Evolutionary conservation across 1,140 invertebrate genomes (phyloP), one percentile per base, ranked within the genome.

Genomic region (Panagrolaimus sp.): DNA sequence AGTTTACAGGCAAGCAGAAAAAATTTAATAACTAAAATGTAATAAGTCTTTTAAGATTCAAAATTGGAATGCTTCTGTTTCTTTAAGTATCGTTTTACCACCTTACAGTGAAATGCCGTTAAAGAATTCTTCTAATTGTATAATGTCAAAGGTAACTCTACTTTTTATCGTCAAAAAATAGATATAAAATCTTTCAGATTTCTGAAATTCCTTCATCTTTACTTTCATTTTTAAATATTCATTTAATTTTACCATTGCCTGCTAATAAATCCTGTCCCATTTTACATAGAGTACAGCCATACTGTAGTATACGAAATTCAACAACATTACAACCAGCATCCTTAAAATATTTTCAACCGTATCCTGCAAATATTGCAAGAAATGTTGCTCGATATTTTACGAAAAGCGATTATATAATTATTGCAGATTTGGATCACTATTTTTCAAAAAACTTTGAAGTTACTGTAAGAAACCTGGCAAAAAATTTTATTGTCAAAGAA

Each of bases 371-470:
- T 20, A 57, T 57, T 57, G 51, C 51, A 20, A 20, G 51, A 57
- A 57, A 57, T 57, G n/a, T 20, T 11, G 51, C 51, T 8, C 51
- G 51, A 7, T 16, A 57, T 20, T 20, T 27, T 8, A 20, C 8
- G 9, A 57, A 20, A 3, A 57, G 20, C 9, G 9, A 20, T 20
- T 57, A 20, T 16, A 69, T 69, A 23, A 23, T 69, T 9, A 67
- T 51, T 11, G 67, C 67, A 2, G 67, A 69, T 57, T 68, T 69
- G 67, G 67, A 69, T 53, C 67, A 69, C 27, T 67, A 38, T 31
- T 69, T 69, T 66, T 69, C 67, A 3, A 23, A 42, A 27, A 27
- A 47, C 7, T 69, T 69, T 25, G 61, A 66, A 23, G 8, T 25
- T n/a, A 46, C 9, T 3, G 66, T 69, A 53, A 67, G 16, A 9